Evolutionary conservation across 2,797 vertebrate genomes (phyloP).

Genomic region (Liparis tanakae): DNA sequence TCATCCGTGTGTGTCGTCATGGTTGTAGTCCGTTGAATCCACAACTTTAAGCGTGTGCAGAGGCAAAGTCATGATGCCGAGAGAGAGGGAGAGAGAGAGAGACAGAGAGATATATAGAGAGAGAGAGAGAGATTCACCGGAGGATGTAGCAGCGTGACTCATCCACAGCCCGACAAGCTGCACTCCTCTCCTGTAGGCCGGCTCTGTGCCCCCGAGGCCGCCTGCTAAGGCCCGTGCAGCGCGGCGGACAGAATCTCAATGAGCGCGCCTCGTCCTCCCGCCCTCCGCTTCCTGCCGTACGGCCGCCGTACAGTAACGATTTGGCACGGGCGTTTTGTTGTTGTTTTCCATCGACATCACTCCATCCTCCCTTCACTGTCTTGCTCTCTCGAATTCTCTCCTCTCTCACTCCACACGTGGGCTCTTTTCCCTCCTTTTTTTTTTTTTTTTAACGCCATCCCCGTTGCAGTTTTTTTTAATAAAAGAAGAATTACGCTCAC

Average conservation of each 20-base stretch:
- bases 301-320: slow-evolving; percentile 49
- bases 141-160: slow-evolving; percentile 68
- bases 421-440: slow-evolving; percentile 57
- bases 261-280: slow-evolving; percentile 62
- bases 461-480: slow-evolving; percentile 62
- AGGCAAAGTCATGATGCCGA: slow-evolving; percentile 68
- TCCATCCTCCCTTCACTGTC: slow-evolving; percentile 66
- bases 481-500: slow-evolving; percentile 69
- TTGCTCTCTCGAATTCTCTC: slow-evolving; percentile 39
- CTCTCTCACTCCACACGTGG: slow-evolving; percentile 52
- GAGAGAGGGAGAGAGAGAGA: no score
- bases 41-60: slow-evolving; percentile 64
- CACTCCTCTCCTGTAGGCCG: slow-evolving; percentile 66
- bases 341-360: slow-evolving; percentile 54
- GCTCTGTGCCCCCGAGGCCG: slow-evolving; percentile 69
- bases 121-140: slow-evolving; percentile 36
- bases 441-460: slow-evolving; percentile 62
- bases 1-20: neutral
- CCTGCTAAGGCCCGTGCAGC: slow-evolving; percentile 74
- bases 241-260: slow-evolving; percentile 75
- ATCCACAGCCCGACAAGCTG: slow-evolving; percentile 63
- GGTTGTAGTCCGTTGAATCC: slow-evolving; percentile 17
- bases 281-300: slow-evolving; percentile 46
- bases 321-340: slow-evolving; percentile 54
- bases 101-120: no score